phyloP scores from a whole-genome alignment of 1,140 invertebrate genomes.

The Drosophila kanapiae region DNA sequence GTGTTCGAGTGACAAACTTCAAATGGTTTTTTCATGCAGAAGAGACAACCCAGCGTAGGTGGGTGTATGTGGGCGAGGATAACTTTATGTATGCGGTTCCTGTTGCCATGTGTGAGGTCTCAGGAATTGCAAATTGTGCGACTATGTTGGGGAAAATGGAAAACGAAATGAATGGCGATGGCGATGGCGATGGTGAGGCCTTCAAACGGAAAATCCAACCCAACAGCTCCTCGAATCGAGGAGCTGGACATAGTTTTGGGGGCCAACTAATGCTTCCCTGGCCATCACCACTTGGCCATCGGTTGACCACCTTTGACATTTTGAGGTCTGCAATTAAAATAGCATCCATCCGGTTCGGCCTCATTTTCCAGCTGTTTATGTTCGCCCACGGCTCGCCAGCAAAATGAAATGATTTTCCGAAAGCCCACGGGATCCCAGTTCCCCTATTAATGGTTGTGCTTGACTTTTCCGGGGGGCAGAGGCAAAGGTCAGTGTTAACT shows the following conservation, averaged over 20 bases:
- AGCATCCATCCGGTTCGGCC: neutral
- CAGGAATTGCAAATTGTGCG: constrained; percentile 16
- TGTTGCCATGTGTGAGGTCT: constrained; percentile 13
- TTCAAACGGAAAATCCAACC: constrained; percentile 19
- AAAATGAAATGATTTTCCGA: neutral
- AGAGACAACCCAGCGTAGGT: neutral
- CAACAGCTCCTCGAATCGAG: neutral
- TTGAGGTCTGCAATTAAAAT: constrained; percentile 18
- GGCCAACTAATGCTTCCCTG: neutral
- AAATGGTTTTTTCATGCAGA: constrained; percentile 37
- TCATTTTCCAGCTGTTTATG: constrained; percentile 11
- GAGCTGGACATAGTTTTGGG: neutral
- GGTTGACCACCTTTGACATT: constrained; percentile 26
- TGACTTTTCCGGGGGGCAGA: neutral
- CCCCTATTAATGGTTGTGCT: neutral
- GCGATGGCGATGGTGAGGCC: neutral
- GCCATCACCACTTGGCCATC: neutral
- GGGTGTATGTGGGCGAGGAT: neutral
- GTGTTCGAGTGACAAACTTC: constrained; percentile 33
- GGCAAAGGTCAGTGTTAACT: neutral
- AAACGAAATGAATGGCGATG: neutral
- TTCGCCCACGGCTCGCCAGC: neutral
- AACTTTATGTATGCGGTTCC: constrained; percentile 12
- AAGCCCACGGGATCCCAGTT: neutral
- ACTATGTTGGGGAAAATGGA: neutral